These are phyloP conservation scores for Parauchenoglanis punctatus DNA, from an alignment of 2,797 vertebrate species.

Conservation along the genomic window DNA sequence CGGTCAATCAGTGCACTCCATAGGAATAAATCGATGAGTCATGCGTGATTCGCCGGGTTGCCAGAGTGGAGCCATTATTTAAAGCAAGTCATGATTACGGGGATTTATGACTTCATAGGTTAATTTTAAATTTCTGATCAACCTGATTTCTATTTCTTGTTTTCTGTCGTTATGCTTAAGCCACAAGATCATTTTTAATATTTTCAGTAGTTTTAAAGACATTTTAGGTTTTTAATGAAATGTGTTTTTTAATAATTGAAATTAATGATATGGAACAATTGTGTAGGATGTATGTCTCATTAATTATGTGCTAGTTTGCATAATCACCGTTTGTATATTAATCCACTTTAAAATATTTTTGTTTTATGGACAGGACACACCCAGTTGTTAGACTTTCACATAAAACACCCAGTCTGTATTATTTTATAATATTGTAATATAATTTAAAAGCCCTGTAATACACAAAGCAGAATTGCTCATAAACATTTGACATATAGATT, in stretches of 20 bases:
- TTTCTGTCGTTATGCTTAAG: no score
- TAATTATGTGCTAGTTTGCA: neutral
- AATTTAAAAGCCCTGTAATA: neutral
- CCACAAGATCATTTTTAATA: no score
- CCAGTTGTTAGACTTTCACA: neutral
- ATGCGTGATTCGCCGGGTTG: constrained; percentile 58
- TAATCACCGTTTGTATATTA: neutral
- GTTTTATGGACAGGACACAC: neutral
- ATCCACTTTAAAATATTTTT: neutral
- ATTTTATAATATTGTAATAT: no score
- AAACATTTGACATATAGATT: neutral
- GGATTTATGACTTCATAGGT: no score
- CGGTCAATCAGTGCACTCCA: constrained; percentile 27
- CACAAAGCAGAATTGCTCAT: constrained; percentile 3
- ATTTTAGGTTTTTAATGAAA: no score
- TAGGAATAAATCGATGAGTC: constrained; percentile 68
- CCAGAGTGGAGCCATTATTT: neutral
- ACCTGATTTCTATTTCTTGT: no score
- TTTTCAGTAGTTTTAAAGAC: no score
- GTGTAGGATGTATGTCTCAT: neutral
- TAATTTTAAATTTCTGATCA: no score
- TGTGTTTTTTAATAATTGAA: no score
- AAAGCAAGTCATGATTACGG: neutral
- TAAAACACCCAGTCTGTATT: neutral
- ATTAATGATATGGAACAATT: no score